Conservation (phyloP, 2,888 invertebrate species). For the Ophion obscuratus region DNA sequence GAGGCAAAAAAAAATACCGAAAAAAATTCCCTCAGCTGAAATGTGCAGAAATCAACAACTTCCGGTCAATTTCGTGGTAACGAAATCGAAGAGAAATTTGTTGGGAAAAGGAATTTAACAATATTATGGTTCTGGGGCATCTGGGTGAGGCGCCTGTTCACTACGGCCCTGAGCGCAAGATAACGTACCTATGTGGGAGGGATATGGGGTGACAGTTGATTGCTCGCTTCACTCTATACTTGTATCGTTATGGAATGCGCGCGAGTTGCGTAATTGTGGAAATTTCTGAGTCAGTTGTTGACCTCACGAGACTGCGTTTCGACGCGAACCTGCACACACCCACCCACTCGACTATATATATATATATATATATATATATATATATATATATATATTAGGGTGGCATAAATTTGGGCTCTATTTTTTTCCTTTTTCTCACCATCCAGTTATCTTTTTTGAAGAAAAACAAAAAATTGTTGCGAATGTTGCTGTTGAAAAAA, state of each 20-base stretch:
- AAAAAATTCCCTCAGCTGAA: not conserved
- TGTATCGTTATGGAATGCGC: conserved; percentile 43
- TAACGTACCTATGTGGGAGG: not conserved
- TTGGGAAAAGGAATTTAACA: not conserved
- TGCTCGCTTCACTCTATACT: conserved; percentile 19
- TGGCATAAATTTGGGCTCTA: no score
- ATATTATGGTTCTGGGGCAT: not conserved
- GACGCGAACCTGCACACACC: not conserved
- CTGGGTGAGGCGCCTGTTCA: conserved; percentile 27
- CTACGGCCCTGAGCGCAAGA: conserved; percentile 28
- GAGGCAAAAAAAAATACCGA: not conserved
- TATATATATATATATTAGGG: not conserved
- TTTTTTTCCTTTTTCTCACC: no score
- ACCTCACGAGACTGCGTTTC: conserved; percentile 13
- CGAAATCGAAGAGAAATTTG: not conserved
- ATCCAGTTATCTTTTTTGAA: no score
- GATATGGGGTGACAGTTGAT: conserved; percentile 35
- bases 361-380: no score
- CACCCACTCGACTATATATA: not conserved
- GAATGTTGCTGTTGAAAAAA: no score
- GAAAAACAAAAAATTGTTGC: no score
- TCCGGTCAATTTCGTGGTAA: not conserved
- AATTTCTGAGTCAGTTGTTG: conserved; percentile 49
- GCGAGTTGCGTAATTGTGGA: conserved; percentile 55
- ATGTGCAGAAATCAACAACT: not conserved